Evolutionary conservation across 1,140 invertebrate species (phyloP), one percentile per base, ranked within the genome.

Genomic region (Anastrepha ludens): DNA sequence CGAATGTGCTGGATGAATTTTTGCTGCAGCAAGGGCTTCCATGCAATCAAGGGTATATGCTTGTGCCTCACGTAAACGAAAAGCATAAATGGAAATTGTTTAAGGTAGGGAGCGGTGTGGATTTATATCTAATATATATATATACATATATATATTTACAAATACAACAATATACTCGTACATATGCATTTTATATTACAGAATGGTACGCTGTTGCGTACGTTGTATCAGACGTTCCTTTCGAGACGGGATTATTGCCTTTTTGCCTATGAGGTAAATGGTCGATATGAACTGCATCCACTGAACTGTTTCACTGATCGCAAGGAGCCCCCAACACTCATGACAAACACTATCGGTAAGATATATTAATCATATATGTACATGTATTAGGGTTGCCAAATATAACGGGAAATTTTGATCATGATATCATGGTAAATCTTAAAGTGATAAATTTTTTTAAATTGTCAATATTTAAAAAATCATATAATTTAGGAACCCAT

Each of bases 191-290:
- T 29, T 0, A 29, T 29, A 29, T 50, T 13, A 17, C 67, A 78
- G 90, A 89, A 91, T 88, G 91, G 91, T 20, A 86, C 85, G 0
- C 59, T 92, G 0, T 11, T 78, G 0, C 88, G 89, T 0, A 39
- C 81, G 9, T 64, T 9, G 0, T 88, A 91, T 20, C 50, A 59
- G 0, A 7, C 0, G 5, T 2, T 0, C 13, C 2, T 89, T 15
- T 64, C 17, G 5, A 91, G 90, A 86, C 70, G 87, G 20, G 88
- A 90, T 4, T 92, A 92, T 86, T 92, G 91, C 67, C 47, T 92
- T 0, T 89, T 90, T 39, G 89, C 89, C 2, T 41, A 65, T 20
- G 5, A 7, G 20, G 11, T 87, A n/a, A 39, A 50, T 67, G 88
- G 86, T 1, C 29, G 9, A 64, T 86, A 29, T 44, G 59, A 86